Percentiles rank a stretch among this genome's conserved stretches.
Conservation (phyloP, 1,140 invertebrate species). For the Planococcus citri region DNA sequence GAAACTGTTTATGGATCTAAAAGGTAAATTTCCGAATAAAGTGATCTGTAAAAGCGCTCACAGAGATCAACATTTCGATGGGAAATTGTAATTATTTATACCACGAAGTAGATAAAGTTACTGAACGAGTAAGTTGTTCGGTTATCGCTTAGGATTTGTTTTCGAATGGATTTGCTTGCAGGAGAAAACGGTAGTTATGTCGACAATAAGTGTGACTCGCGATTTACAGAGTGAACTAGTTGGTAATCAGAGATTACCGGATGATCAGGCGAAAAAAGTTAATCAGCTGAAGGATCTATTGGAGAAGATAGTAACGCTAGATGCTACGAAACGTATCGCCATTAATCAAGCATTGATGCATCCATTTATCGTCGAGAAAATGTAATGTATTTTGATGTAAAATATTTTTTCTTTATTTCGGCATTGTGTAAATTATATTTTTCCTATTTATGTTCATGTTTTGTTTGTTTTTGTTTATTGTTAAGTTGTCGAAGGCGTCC, state of each 20-base stretch:
- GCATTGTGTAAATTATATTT: too few relatives aligned
- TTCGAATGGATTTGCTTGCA: too few relatives aligned
- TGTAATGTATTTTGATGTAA: too few relatives aligned
- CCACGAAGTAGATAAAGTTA: slow-evolving; percentile 95
- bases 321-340: slow-evolving; percentile 82
- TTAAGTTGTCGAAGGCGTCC: too few relatives aligned
- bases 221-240: slow-evolving; percentile 79
- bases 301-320: slow-evolving; percentile 85
- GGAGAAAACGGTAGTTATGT: slow-evolving; percentile 93
- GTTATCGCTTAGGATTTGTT: too few relatives aligned
- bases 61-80: slow-evolving; percentile 94
- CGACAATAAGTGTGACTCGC: slow-evolving; percentile 72
- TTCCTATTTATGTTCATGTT: too few relatives aligned
- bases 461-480: too few relatives aligned
- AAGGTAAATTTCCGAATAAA: slow-evolving; percentile 97
- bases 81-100: slow-evolving; percentile 93
- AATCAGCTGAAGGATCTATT: slow-evolving; percentile 86
- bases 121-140: slow-evolving; percentile 80
- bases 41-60: slow-evolving; percentile 88
- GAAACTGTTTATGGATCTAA: slow-evolving; percentile 98
- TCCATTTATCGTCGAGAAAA: slow-evolving; percentile 91
- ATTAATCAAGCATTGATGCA: slow-evolving; percentile 89
- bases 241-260: slow-evolving; percentile 73
- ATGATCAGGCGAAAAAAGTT: slow-evolving; percentile 80
- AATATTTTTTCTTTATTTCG: too few relatives aligned